Evolutionary conservation across 2,797 vertebrate genomes (phyloP).

Genomic region (Nannoperca obscura): DNA sequence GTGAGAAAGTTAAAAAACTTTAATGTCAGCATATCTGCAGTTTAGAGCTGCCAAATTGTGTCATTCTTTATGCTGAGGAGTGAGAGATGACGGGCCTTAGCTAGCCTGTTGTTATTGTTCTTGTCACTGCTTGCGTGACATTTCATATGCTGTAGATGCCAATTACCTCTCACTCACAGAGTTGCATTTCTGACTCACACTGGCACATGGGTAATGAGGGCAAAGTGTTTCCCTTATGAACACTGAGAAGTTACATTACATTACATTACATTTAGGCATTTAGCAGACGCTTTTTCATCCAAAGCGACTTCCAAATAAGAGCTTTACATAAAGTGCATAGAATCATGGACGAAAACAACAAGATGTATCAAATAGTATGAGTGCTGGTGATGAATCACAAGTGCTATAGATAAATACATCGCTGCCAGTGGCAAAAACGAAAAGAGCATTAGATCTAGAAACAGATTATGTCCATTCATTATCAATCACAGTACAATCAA

Average conservation of each 20-base stretch:
- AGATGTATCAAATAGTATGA: too few species aligned
- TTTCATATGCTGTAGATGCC: conserved; percentile 57
- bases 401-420: too few species aligned
- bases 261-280: too few species aligned
- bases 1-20: conserved; percentile 12
- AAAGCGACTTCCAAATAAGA: too few species aligned
- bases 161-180: conserved; percentile 53
- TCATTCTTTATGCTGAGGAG: conserved; percentile 21
- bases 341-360: too few species aligned
- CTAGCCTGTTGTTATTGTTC: conserved; percentile 50
- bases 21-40: conserved; percentile 7
- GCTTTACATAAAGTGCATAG: too few species aligned
- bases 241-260: neutral
- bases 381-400: too few species aligned
- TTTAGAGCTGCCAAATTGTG: conserved; percentile 29
- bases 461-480: too few species aligned
- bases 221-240: conserved; percentile 20
- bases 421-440: too few species aligned
- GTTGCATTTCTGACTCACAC: conserved; percentile 43
- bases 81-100: conserved; percentile 44
- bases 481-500: too few species aligned
- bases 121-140: conserved; percentile 34
- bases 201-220: conserved; percentile 4
- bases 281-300: too few species aligned
- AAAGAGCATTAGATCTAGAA: too few species aligned